phyloP scores from a whole-genome alignment of 2,113 vertebrate genomes.

The Sebastes fasciatus region DNA sequence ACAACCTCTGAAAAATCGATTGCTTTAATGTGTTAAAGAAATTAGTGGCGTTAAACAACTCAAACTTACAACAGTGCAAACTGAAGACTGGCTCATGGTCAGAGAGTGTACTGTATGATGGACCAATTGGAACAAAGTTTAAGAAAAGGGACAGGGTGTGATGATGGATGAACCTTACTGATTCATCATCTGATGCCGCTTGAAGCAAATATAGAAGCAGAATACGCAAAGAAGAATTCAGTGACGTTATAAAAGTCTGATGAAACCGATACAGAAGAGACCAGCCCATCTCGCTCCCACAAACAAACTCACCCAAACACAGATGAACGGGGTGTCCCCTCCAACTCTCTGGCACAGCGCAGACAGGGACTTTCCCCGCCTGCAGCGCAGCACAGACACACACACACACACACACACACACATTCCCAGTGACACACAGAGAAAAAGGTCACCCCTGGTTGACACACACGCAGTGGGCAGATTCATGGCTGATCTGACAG shows the following conservation, averaged over 20 bases:
- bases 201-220: not conserved
- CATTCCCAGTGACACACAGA: conserved; percentile 22
- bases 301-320: conserved; percentile 51
- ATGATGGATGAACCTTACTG: not conserved
- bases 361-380: conserved; percentile 77
- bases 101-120: not conserved
- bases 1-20: too few species aligned
- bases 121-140: not conserved
- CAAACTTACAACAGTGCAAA: not conserved
- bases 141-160: not conserved
- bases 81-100: not conserved
- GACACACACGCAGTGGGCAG: conserved; percentile 55
- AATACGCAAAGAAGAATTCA: not conserved
- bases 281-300: conserved; percentile 26
- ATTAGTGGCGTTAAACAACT: too few species aligned
- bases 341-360: conserved; percentile 27
- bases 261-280: conserved; percentile 15
- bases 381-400: conserved; percentile 44
- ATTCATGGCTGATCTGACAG: conserved; percentile 62
- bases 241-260: conserved; percentile 3
- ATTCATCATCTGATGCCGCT: not conserved
- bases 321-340: conserved; percentile 59
- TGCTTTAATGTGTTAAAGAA: too few species aligned
- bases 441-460: conserved; percentile 54
- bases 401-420: conserved; percentile 28